Evolutionary conservation across 2,888 invertebrate species (phyloP).

Genomic region (Melanophora roralis): DNA sequence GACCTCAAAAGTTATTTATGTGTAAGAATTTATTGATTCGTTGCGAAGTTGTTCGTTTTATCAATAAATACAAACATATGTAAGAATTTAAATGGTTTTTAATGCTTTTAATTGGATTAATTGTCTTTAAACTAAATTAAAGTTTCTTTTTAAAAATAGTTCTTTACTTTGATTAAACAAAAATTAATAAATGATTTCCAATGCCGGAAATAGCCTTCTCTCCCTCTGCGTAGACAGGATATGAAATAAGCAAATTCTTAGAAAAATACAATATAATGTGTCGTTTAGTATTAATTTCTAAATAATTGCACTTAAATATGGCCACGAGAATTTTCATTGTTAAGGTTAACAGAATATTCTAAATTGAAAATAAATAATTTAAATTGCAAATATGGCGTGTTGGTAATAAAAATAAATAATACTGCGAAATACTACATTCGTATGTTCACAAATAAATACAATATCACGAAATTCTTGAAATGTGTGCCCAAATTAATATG

Average conservation of each 20-base stretch:
- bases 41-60: slow-evolving; percentile 7
- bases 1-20: slow-evolving; percentile 52
- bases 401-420: background rate
- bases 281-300: no score
- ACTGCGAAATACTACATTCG: no score
- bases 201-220: no score
- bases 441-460: no score
- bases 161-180: no score
- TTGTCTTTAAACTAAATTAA: background rate
- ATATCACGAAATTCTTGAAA: no score
- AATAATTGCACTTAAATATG: background rate
- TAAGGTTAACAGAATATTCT: background rate
- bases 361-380: background rate
- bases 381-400: background rate
- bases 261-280: no score
- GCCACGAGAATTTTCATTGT: background rate
- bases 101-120: slow-evolving; percentile 32
- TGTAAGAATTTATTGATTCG: slow-evolving; percentile 15
- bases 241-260: no score
- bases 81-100: no score
- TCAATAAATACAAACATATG: background rate
- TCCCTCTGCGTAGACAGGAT: no score
- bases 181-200: no score
- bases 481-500: no score
- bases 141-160: background rate